Base-by-base conservation (phyloP, 2,113 vertebrate species). In the Misgurnus mizolepis region DNA sequence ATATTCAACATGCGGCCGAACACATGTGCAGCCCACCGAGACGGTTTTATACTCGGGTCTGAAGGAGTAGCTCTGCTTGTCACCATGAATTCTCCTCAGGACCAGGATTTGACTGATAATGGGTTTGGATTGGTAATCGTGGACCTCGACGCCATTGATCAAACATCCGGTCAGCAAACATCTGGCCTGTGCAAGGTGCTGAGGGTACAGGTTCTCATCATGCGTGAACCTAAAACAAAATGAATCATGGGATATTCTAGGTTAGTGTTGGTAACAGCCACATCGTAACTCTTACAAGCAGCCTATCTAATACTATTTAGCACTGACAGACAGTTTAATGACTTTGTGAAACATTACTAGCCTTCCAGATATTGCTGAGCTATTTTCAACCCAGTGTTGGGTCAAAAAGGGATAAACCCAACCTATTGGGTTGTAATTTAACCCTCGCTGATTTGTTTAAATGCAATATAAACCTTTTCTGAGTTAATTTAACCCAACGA, bases 21-120 rank as follows among this genome's bases (percentile, higher is more conserved):
- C 92, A 0, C 97, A 98, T 1, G 96, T 98, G 85, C 97, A 98
- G 53, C 96, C 97, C 78, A 98, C 95, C 0, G 95, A 88, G 7
- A 98, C 45, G 3, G 88, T 10, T 41, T 92, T 90, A 72, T 91
- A 91, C 89, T 97, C 95, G 87, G 98, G 85, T n/a, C 60, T 87
- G 86, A 91, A 96, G 82, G 84, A 85, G 55, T 86, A 89, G 53
- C 3, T 62, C 0, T 1, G 53, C 3, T 71, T 90, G 88, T 85
- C 88, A 0, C 2, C 6, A 17, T 6, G 75, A 67, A 95, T 88
- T 56, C 91, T 87, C 6, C 89, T 90, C 62, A 98, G 93, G 47
- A 96, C 84, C 4, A 96, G 87, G n/a, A 95, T 87, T 88, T 98
- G 94, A 70, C 92, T 94, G 80, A 81, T 47, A 88, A 98, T 96